A percentile compares a stretch with the other conserved stretches of the same genome.
phyloP scores from a whole-genome alignment of 2,113 vertebrate genomes.

The Canis aureus region DNA sequence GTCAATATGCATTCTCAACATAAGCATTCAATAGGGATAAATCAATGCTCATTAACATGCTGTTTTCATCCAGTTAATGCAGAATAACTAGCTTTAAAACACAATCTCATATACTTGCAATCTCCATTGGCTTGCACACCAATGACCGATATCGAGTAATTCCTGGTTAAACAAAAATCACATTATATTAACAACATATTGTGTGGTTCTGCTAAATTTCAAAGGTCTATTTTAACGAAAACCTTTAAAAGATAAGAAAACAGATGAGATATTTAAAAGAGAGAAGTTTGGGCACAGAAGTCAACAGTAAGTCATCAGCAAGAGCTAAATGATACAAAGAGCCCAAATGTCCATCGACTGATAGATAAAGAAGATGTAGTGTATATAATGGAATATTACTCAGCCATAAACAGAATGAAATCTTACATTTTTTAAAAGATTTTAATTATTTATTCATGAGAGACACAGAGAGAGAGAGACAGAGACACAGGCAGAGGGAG shows the following conservation, averaged over 20 bases:
- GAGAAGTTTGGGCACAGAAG: neutral
- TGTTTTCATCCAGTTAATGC: slow-evolving; percentile 38
- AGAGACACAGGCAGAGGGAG: no score
- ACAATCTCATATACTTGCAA: slow-evolving; percentile 66
- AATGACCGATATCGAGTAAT: slow-evolving; percentile 68
- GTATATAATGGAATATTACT: neutral
- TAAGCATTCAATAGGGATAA: slow-evolving; percentile 63
- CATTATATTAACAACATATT: neutral
- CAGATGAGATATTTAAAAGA: neutral
- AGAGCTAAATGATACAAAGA: neutral
- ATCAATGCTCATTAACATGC: slow-evolving; percentile 39
- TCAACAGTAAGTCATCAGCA: neutral
- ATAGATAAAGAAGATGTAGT: neutral
- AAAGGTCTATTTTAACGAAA: slow-evolving; percentile 4
- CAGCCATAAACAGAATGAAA: neutral
- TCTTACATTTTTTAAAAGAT: neutral
- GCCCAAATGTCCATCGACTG: neutral
- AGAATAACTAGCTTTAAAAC: slow-evolving; percentile 28
- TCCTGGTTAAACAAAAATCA: slow-evolving; percentile 65
- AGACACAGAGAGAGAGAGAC: no score
- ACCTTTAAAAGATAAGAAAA: neutral
- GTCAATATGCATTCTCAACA: neutral
- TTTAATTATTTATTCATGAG: no score
- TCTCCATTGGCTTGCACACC: neutral
- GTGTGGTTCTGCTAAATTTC: neutral